Base-by-base conservation (phyloP, 2,888 invertebrate genomes). In the Nymphalis urticae region DNA sequence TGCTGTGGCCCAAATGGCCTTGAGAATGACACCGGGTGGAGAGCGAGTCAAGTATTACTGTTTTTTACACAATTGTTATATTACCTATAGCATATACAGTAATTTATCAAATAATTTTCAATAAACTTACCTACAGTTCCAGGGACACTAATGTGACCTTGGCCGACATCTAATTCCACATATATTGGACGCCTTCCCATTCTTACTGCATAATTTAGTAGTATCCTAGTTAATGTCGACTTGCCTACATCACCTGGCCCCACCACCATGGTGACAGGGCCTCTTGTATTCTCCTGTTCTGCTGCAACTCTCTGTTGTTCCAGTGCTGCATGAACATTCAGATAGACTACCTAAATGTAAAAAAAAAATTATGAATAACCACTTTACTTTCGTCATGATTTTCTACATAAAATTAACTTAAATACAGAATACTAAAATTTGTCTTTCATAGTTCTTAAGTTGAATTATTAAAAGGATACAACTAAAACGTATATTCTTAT, bases 171-270 rank as follows among this genome's bases (percentile, higher is more conserved):
- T 48, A 99, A 89, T 82, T 99, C 99, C 0, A 98, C 98, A 86
- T 95, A 97, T 68, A 99, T 96, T 0, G 99, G 99, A 27, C 97
- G 92, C 60, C 97, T 90, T 0, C 96, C 97, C 93, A 97, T 95
- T 72, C 99, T 93, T 0, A 98, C 98, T 0, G 98, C 98, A 86
- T 99, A 99, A 89, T 99, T 99, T 0, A 99, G 91, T 8, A 99
- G 92, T 73, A 99, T 94, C 72, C 96, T 94, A 67, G 96, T 96
- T 2, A 99, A 86, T 0, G 99, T 99, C 0, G 97, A 97, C 88
- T 99, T 99, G 21, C 99, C 99, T 1, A 99, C 99, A 86, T 99
- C 99, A 51, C 95, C 95, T 0, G 99, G 99, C 0, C 99, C 99
- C 0, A 97, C 98, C 0, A 99, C 90, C 96, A 99, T 96, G 0